These are phyloP conservation scores for Uloborus plumipes DNA, from an alignment of 2,888 invertebrate genomes.

Conservation along the genomic window DNA sequence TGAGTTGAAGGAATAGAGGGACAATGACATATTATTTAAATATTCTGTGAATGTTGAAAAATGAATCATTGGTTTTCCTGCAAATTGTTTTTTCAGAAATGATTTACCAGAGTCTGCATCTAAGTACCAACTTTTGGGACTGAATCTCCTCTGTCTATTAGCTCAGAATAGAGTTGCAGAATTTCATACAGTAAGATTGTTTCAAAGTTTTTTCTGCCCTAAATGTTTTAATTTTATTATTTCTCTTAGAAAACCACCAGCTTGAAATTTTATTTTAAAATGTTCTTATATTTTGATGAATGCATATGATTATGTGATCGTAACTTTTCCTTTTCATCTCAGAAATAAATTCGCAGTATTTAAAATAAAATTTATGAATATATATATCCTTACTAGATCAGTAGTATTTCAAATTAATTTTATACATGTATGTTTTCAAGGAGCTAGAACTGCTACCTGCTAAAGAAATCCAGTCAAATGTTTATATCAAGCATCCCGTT, in stretches of 20 bases:
- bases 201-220: conserved; percentile 1
- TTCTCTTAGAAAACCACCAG: no score
- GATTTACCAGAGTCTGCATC: conserved; percentile 91
- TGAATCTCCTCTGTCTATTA: conserved; percentile 92
- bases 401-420: no score
- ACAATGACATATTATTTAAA: background rate
- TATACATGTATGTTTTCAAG: conserved; percentile 66
- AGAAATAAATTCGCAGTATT: no score
- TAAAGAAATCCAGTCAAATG: conserved; percentile 90
- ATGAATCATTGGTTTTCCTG: background rate
- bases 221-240: background rate
- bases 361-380: no score
- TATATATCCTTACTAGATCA: no score
- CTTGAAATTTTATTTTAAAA: no score
- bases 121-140: conserved; percentile 93
- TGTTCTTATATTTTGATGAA: no score
- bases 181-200: conserved; percentile 84
- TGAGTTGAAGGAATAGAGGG: no score
- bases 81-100: conserved; percentile 75
- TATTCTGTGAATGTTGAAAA: background rate
- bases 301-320: no score
- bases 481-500: conserved; percentile 93
- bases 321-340: no score
- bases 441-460: conserved; percentile 93
- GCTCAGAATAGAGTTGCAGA: conserved; percentile 97